phyloP scores from a whole-genome alignment of 2,113 vertebrate species.

The Gallinago media region DNA sequence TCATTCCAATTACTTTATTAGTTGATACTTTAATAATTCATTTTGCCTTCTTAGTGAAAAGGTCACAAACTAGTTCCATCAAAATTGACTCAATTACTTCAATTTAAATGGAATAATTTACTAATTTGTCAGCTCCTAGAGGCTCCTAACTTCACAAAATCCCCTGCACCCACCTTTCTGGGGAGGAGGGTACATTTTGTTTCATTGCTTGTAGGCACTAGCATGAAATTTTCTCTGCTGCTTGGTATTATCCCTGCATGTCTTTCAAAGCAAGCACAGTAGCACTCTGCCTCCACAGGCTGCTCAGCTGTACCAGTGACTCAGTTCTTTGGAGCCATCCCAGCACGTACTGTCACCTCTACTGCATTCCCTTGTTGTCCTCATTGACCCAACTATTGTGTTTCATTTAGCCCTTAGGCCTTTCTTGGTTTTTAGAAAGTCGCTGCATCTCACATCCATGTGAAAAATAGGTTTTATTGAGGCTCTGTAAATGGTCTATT shows the following conservation, averaged over 20 bases:
- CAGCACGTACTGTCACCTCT: neutral
- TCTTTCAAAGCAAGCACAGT: neutral
- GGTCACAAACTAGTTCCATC: neutral
- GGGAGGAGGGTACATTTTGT: neutral
- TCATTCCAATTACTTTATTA: neutral
- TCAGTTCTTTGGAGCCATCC: neutral
- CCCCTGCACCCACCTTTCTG: rapidly evolving
- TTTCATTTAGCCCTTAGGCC: neutral
- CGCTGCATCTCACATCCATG: neutral
- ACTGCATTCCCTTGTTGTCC: neutral
- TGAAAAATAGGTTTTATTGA: neutral
- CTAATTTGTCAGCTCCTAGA: neutral
- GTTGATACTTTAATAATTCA: neutral
- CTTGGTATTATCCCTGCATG: neutral
- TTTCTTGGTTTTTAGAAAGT: neutral
- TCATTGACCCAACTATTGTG: neutral
- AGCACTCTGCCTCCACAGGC: rapidly evolving
- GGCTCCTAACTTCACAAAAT: neutral
- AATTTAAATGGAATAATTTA: neutral
- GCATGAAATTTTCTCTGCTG: neutral
- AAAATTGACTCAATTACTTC: neutral
- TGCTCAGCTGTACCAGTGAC: neutral
- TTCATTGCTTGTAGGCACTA: neutral
- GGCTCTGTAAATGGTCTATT: neutral
- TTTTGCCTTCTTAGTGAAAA: neutral